phyloP scores from a whole-genome alignment of 30 jellyfish, hydroid and myxozoan species.

The Clytia hemisphaerica region DNA sequence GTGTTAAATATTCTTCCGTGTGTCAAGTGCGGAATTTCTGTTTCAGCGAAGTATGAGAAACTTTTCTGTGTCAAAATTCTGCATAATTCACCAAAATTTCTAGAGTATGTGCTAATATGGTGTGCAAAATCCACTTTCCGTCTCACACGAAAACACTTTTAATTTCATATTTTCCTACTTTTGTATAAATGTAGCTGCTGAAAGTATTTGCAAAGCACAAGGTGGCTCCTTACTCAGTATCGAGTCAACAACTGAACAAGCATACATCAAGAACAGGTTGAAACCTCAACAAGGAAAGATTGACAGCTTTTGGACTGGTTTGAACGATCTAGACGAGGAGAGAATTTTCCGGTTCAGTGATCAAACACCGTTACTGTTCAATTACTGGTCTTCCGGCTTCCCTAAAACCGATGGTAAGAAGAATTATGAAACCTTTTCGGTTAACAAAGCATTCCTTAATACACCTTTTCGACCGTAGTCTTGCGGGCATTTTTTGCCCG shows the following conservation, averaged over 20 bases:
- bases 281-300: conserved; percentile 15
- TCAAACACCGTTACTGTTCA: conserved; percentile 51
- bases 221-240: conserved; percentile 75
- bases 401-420: conserved; percentile 26
- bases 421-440: no score
- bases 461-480: no score
- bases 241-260: conserved; percentile 35
- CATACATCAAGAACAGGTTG: conserved; percentile 5
- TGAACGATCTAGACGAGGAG: conserved; percentile 56
- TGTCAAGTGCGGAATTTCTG: no score
- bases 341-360: conserved; percentile 68
- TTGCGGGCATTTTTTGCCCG: no score
- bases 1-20: no score
- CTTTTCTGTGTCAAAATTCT: no score
- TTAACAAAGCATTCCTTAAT: neutral
- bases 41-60: no score
- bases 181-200: conserved; percentile 56
- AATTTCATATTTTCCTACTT: neutral
- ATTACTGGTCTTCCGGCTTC: conserved; percentile 51
- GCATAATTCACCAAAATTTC: no score
- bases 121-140: no score
- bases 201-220: conserved; percentile 62
- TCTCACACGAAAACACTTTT: no score
- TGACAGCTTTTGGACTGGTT: conserved; percentile 68
- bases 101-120: no score